Conservation (phyloP, 1,140 invertebrate species). For the Chrysoperla carnea region DNA sequence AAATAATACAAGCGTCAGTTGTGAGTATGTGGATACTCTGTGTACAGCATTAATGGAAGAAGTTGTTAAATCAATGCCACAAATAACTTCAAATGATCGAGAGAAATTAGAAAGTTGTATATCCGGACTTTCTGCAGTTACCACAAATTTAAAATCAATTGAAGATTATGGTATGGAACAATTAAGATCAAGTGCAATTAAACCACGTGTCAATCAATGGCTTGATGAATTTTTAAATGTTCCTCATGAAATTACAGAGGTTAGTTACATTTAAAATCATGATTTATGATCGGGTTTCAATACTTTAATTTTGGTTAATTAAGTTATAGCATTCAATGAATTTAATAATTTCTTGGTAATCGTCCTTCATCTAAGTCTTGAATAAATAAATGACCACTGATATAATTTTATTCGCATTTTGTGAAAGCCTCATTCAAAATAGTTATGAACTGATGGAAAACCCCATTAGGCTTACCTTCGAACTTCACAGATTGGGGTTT, state of each 20-base stretch:
- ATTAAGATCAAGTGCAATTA: slow-evolving; percentile 61
- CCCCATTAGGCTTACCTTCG: too few relatives aligned
- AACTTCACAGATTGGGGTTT: too few relatives aligned
- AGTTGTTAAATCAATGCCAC: slow-evolving; percentile 39
- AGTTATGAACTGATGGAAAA: too few relatives aligned
- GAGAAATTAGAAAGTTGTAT: slow-evolving; percentile 61
- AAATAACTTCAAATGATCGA: slow-evolving; percentile 40
- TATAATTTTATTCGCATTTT: too few relatives aligned
- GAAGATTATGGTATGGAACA: slow-evolving; percentile 76
- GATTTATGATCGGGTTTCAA: background rate
- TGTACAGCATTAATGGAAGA: slow-evolving; percentile 53
- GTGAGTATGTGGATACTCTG: slow-evolving; percentile 74
- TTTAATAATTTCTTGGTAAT: slow-evolving; percentile 6
- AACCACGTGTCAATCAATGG: slow-evolving; percentile 74
- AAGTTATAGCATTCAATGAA: background rate
- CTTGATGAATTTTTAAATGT: slow-evolving; percentile 63
- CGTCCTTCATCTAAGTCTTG: too few relatives aligned
- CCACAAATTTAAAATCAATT: slow-evolving; percentile 55
- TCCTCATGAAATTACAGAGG: slow-evolving; percentile 68
- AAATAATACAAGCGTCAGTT: slow-evolving; percentile 85
- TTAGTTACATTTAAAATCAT: slow-evolving; percentile 17
- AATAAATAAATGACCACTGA: background rate
- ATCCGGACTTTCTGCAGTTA: slow-evolving; percentile 55
- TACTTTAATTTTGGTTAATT: background rate
- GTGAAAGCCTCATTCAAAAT: too few relatives aligned